Evolutionary conservation across 2,797 vertebrate species (phyloP), one percentile per base, ranked within the genome.

Genomic region (Hafferia zeledoni): DNA sequence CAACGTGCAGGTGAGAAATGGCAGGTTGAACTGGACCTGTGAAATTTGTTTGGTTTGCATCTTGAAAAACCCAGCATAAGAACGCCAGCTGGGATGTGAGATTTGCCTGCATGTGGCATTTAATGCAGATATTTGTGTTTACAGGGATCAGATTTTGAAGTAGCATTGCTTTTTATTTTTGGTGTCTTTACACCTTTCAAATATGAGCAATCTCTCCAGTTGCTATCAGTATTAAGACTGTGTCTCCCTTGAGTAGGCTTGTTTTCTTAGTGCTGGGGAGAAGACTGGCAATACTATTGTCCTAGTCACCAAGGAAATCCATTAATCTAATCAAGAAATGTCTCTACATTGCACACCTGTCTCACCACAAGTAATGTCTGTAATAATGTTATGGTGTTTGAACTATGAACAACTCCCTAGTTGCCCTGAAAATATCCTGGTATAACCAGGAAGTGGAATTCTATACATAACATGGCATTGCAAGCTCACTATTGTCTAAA

Each of bases 1-100:
- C 99, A 99, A 83, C 98, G 99, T 98, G 98, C 99, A 90, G 99
- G 99, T 99, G 76, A 74, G 96, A 69, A 80, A 82, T 39, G 35
- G 18, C 41, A 64, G 25, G 4, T 31, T 83, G 39, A 83, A 56
- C 28, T 46, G 22, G 13, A 35, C 28, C n/a, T 15, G 25, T 60
- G 27, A 56, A 71, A 79, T 31, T 33, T 12, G 39, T 57, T 82
- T 91, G 10, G 2, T 56, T 71, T 60, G 28, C 11, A 7, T 57
- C 56, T 57, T 68, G 67, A 88, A 69, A 86, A 91, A 43, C 5
- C 2, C 17, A 63, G 17, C 6, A 1, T 44, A 13, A 19, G 35
- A 72, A 30, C 1, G 0, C 25, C 41, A 27, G 22, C 12, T 79
- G n/a, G 10, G 49, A 41, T 31, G 5, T 56, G 33, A 75, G 9